Evolutionary conservation across 2,113 vertebrate genomes (phyloP).

Genomic region (Myrmecophaga tridactyla): DNA sequence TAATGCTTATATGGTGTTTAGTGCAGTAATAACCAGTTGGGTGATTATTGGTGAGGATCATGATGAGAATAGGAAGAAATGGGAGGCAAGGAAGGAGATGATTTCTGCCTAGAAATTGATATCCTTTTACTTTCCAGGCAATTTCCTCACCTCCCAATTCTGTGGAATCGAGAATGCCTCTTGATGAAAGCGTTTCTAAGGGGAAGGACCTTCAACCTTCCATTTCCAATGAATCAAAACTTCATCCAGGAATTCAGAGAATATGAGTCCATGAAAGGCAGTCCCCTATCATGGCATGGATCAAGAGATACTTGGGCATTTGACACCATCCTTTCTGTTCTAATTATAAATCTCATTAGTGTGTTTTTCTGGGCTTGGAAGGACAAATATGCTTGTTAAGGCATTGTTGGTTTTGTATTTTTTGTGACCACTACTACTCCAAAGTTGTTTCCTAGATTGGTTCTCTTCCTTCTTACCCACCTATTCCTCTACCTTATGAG

Average conservation of each 20-base stretch:
- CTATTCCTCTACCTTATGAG: neutral
- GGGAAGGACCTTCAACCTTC: neutral
- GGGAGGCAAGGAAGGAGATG: neutral
- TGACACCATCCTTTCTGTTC: neutral
- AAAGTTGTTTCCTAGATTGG: neutral
- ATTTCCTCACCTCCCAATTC: neutral
- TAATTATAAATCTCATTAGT: neutral
- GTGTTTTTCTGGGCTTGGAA: neutral
- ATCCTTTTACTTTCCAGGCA: constrained; percentile 26
- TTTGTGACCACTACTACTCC: neutral
- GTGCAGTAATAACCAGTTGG: neutral
- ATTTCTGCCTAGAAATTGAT: neutral
- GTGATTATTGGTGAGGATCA: neutral
- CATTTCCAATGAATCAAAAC: neutral
- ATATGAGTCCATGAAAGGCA: neutral
- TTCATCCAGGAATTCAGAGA: neutral
- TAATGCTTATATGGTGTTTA: neutral
- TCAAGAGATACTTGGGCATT: neutral
- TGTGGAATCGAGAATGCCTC: neutral
- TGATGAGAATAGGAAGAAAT: neutral
- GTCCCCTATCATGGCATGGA: neutral
- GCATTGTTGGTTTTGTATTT: neutral
- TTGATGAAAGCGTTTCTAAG: neutral
- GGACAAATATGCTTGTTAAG: neutral
- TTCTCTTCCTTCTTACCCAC: neutral